Evolutionary conservation across 2,113 vertebrate genomes (phyloP).

Genomic region (Chaetorhynchus papuensis): DNA sequence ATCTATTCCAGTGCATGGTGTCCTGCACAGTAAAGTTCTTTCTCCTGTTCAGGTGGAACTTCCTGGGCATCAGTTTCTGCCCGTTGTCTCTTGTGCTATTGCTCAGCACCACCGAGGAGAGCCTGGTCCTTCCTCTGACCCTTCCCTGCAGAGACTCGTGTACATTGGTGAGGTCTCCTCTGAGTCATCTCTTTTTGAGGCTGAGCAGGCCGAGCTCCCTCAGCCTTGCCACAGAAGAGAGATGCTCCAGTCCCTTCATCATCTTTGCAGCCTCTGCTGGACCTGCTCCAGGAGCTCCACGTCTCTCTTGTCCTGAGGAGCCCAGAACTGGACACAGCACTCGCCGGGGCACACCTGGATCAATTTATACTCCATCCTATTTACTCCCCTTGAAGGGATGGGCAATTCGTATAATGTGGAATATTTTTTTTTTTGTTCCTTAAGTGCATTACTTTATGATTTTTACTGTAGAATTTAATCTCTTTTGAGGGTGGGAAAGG

Average conservation of each 20-base stretch:
- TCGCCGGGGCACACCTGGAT: background rate
- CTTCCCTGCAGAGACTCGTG: background rate
- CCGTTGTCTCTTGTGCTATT: background rate
- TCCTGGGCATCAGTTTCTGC: background rate
- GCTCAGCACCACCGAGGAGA: background rate
- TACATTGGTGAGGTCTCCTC: too few relatives aligned
- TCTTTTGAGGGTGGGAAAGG: fast-evolving
- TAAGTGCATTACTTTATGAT: background rate
- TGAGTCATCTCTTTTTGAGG: background rate
- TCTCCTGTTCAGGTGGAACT: fast-evolving
- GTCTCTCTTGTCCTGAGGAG: background rate
- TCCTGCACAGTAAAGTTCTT: background rate
- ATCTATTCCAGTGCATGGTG: background rate
- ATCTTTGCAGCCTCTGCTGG: background rate
- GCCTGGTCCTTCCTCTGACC: background rate
- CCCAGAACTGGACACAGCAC: background rate
- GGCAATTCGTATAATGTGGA: background rate
- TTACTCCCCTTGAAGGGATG: background rate
- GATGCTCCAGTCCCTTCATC: background rate
- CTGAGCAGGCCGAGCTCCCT: background rate
- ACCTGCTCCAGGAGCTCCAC: background rate
- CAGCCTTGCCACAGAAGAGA: background rate
- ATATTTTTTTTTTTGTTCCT: background rate
- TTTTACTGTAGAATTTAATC: background rate
- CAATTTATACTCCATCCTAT: too few relatives aligned